Conservation (phyloP, 1,140 invertebrate species). For the Achroia grisella region DNA sequence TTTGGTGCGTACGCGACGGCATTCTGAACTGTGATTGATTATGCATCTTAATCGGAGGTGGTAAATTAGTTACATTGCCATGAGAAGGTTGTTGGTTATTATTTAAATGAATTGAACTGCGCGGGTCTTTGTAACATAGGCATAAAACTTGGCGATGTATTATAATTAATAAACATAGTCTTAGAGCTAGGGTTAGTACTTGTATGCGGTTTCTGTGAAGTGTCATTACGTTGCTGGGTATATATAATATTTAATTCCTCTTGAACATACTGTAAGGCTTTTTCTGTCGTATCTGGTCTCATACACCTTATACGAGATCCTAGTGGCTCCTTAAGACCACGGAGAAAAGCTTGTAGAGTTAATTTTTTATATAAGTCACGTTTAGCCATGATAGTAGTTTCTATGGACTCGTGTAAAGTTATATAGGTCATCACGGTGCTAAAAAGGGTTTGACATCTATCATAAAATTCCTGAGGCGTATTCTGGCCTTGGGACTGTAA, state of each 20-base stretch:
- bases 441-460: constrained; percentile 13
- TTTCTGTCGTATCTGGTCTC: constrained; percentile 12
- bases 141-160: no score
- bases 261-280: constrained; percentile 19
- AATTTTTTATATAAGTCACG: constrained; percentile 6
- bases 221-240: constrained; percentile 2
- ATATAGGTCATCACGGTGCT: constrained; percentile 21
- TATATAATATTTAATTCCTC: constrained; percentile 16
- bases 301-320: constrained; percentile 20
- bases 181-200: no score
- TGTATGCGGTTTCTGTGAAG: constrained; percentile 5
- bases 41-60: no score
- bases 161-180: no score
- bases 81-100: neutral
- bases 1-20: neutral
- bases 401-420: constrained; percentile 7
- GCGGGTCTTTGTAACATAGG: no score
- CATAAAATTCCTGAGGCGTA: constrained; percentile 16
- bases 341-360: constrained; percentile 19
- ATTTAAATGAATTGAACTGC: no score
- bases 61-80: no score
- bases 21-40: neutral
- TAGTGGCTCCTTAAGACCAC: constrained; percentile 17
- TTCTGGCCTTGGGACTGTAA: constrained; percentile 3
- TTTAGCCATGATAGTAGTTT: constrained; percentile 11